Percentiles rank a stretch among this genome's conserved stretches.
Evolutionary conservation across 2,888 invertebrate genomes (phyloP).

Genomic region (Campoplex nolae): DNA sequence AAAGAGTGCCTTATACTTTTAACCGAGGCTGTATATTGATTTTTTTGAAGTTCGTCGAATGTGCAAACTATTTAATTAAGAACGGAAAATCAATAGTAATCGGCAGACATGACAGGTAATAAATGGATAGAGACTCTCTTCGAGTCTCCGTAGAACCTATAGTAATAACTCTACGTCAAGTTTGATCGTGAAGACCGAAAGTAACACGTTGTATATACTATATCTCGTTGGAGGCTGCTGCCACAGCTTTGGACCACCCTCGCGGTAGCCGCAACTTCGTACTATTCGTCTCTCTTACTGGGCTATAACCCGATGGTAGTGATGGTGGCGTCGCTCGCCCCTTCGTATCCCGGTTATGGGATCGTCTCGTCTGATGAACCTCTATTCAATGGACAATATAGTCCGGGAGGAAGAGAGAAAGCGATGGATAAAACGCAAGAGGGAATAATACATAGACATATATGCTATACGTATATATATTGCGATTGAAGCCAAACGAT

Average conservation of each 20-base stretch:
- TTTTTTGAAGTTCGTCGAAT: neutral
- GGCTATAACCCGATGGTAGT: slow-evolving; percentile 63
- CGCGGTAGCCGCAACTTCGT: slow-evolving; percentile 47
- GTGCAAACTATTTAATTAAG: slow-evolving; percentile 56
- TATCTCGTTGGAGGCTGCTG: slow-evolving; percentile 49
- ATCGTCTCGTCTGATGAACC: slow-evolving; percentile 76
- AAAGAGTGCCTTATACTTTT: too few relatives aligned
- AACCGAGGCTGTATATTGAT: too few relatives aligned
- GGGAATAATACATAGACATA: neutral
- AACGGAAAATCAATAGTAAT: slow-evolving; percentile 64
- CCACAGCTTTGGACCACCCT: slow-evolving; percentile 54
- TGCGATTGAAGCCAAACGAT: too few relatives aligned
- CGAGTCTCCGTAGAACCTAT: slow-evolving; percentile 38
- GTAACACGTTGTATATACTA: slow-evolving; percentile 59
- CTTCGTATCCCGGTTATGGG: slow-evolving; percentile 66
- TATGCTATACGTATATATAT: too few relatives aligned
- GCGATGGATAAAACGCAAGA: neutral
- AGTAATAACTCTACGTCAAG: slow-evolving; percentile 67
- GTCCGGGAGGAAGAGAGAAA: slow-evolving; percentile 40
- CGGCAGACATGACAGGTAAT: slow-evolving; percentile 61
- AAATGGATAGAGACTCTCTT: slow-evolving; percentile 58
- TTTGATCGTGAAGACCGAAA: slow-evolving; percentile 65
- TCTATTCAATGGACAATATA: slow-evolving; percentile 74
- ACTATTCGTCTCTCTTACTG: slow-evolving; percentile 68
- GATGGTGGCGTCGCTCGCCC: slow-evolving; percentile 53